A percentile compares a stretch with the other conserved stretches of the same genome.
Evolutionary conservation across 2,888 invertebrate species (phyloP).

Genomic region (Trichogramma dendrolimi): DNA sequence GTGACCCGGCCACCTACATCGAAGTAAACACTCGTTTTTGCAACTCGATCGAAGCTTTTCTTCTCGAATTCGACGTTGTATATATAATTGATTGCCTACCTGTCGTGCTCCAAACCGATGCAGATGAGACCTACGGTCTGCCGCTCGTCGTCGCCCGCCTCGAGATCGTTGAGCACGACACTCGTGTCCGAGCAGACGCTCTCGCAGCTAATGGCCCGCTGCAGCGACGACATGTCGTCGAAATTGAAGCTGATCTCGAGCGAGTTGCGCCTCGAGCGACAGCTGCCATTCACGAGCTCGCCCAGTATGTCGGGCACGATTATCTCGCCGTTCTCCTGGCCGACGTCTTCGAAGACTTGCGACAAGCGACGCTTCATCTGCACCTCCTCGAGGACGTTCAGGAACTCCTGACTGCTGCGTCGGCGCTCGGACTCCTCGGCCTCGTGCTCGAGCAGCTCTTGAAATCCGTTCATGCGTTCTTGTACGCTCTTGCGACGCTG

Average conservation of each 20-base stretch:
- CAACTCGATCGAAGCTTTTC: not conserved
- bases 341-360: constrained; percentile 34
- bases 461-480: constrained; percentile 45
- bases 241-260: constrained; percentile 31
- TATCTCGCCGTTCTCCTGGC: not conserved
- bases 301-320: not conserved
- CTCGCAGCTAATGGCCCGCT: constrained; percentile 72
- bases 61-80: not conserved
- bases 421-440: constrained; percentile 31
- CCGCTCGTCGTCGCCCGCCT: constrained; percentile 60
- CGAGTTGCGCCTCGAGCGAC: constrained; percentile 37
- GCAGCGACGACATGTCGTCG: constrained; percentile 51
- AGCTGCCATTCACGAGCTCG: constrained; percentile 3
- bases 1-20: constrained; percentile 50
- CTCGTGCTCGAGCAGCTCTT: constrained; percentile 42
- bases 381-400: constrained; percentile 42
- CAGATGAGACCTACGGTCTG: constrained; percentile 72
- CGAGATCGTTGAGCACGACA: constrained; percentile 64
- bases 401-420: constrained; percentile 43
- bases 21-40: not conserved
- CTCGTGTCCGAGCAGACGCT: constrained; percentile 78
- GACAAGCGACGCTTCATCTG: constrained; percentile 43
- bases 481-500: constrained; percentile 46
- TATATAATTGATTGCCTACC: constrained; percentile 52
- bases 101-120: constrained; percentile 73